Percentiles rank a stretch among this genome's conserved stretches.
phyloP scores from a whole-genome alignment of 2,113 vertebrate genomes.

The Sprattus sprattus region DNA sequence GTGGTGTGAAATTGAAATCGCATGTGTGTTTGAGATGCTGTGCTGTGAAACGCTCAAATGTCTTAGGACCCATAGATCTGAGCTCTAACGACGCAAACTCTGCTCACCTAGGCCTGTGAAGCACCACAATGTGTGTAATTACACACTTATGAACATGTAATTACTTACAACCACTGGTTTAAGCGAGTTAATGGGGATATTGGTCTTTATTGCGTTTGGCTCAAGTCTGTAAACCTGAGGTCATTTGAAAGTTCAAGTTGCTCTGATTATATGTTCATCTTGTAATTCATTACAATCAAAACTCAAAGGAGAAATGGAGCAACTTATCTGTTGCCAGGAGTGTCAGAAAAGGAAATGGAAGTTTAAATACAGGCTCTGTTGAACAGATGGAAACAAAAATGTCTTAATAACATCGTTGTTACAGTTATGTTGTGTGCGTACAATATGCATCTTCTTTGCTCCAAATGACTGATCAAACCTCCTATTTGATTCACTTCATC shows the following conservation, averaged over 20 bases:
- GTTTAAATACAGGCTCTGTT: not conserved
- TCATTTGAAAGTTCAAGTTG: not conserved
- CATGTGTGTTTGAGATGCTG: not conserved
- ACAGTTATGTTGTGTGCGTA: not conserved
- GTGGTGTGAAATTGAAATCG: not conserved
- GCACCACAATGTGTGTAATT: not conserved
- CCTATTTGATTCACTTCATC: not conserved
- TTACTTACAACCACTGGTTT: not conserved
- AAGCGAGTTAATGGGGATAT: not conserved
- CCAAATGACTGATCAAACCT: not conserved
- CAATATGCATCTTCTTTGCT: not conserved
- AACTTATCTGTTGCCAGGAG: constrained; percentile 2
- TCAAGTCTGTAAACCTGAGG: not conserved
- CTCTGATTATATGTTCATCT: not conserved
- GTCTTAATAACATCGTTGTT: not conserved
- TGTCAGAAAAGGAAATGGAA: constrained; percentile 11
- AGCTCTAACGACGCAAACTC: not conserved
- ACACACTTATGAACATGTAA: constrained; percentile 4
- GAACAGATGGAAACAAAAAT: not conserved
- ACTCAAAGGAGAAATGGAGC: constrained; percentile 6
- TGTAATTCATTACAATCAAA: not conserved
- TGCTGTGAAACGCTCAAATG: not conserved
- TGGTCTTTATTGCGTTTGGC: not conserved
- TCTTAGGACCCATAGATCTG: not conserved
- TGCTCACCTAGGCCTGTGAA: not conserved